Evolutionary conservation across 2,797 vertebrate species (phyloP).

Genomic region (Threskiornis aethiopicus): DNA sequence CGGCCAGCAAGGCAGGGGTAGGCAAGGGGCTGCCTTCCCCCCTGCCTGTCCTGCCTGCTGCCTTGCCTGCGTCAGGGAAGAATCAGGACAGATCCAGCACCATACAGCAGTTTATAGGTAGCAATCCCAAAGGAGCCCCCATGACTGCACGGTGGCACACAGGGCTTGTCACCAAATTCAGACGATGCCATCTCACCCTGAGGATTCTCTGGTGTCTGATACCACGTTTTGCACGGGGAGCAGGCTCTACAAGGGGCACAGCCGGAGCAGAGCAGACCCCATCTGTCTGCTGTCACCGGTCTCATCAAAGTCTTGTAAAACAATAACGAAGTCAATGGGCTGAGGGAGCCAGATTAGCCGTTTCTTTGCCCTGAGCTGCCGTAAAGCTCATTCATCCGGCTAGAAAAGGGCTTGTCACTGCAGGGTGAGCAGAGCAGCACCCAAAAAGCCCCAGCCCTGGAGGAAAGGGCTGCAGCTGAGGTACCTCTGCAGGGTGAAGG

Average conservation of each 20-base stretch:
- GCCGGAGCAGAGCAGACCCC: neutral
- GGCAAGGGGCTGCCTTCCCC: neutral
- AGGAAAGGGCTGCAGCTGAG: neutral
- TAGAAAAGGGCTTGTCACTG: neutral
- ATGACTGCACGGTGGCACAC: rapidly evolving
- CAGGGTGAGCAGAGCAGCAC: neutral
- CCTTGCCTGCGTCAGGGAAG: neutral
- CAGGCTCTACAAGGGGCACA: neutral
- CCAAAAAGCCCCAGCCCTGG: neutral
- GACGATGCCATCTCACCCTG: neutral
- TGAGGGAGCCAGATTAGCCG: neutral
- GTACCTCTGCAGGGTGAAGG: rapidly evolving
- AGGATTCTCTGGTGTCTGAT: neutral
- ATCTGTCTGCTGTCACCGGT: neutral
- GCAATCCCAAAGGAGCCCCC: neutral
- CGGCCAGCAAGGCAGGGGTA: neutral
- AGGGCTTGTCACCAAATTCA: neutral
- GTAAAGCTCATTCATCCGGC: neutral
- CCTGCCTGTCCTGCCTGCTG: neutral
- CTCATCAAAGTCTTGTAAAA: neutral
- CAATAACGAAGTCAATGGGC: neutral
- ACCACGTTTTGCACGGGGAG: rapidly evolving
- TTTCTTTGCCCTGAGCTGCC: neutral
- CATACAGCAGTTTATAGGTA: rapidly evolving
- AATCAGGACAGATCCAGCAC: neutral